Percentiles rank a stretch among this genome's conserved stretches.
phyloP scores from a whole-genome alignment of 2,888 invertebrate genomes.

The Coelopa pilipes region DNA sequence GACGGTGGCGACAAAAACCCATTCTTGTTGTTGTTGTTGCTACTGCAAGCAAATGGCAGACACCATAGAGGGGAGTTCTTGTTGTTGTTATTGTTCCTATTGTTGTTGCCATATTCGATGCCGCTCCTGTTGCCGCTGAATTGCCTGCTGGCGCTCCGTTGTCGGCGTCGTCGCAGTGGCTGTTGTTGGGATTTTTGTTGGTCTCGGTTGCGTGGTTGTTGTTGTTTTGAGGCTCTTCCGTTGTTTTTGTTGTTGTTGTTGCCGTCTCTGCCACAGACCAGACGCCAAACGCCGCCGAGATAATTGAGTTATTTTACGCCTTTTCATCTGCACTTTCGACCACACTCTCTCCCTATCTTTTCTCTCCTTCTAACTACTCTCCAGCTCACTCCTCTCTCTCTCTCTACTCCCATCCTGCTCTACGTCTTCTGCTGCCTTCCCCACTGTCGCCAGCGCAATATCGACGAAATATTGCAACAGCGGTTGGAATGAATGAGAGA shows the following conservation, averaged over 20 bases:
- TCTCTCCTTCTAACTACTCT: too few relatives aligned
- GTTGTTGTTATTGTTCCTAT: too few relatives aligned
- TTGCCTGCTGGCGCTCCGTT: background rate
- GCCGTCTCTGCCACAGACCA: background rate
- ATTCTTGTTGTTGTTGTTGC: too few relatives aligned
- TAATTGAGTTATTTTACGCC: slow-evolving; percentile 29
- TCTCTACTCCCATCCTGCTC: background rate
- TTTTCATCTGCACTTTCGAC: slow-evolving; percentile 16
- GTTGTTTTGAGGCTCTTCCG: too few relatives aligned
- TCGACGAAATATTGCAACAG: too few relatives aligned
- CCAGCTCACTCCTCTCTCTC: too few relatives aligned
- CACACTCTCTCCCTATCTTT: too few relatives aligned
- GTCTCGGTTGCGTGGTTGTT: background rate
- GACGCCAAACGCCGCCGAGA: background rate
- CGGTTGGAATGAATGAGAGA: too few relatives aligned
- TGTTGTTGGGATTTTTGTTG: background rate
- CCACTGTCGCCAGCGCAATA: too few relatives aligned
- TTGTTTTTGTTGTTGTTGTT: background rate
- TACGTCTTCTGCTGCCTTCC: too few relatives aligned
- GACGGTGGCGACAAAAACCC: background rate
- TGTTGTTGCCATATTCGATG: background rate
- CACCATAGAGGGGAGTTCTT: too few relatives aligned
- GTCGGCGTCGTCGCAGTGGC: background rate
- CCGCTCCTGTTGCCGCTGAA: background rate
- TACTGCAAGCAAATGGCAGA: too few relatives aligned